phyloP scores from a whole-genome alignment of 2,888 invertebrate genomes.

The Caenorhabditis afra region DNA sequence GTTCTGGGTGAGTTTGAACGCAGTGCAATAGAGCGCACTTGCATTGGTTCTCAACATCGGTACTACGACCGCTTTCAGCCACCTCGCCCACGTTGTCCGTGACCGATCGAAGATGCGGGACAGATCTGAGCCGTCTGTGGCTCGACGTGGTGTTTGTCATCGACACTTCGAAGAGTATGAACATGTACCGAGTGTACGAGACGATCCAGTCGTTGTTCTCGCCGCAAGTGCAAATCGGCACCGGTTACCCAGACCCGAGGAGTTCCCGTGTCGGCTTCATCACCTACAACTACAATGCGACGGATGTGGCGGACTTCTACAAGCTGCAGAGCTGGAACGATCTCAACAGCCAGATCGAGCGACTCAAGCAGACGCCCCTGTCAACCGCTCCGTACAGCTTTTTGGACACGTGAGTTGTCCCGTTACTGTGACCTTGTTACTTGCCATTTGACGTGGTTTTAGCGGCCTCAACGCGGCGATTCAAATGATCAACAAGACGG shows the following conservation, averaged over 20 bases:
- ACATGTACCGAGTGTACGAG: constrained; percentile 22
- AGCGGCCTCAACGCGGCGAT: constrained; percentile 22
- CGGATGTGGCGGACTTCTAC: constrained; percentile 48
- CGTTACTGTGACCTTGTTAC: background rate
- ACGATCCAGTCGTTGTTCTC: constrained; percentile 33
- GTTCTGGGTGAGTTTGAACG: too few species aligned
- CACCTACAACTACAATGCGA: constrained; percentile 45
- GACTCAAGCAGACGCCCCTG: constrained; percentile 23
- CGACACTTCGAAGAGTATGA: constrained; percentile 22
- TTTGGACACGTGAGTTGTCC: constrained; percentile 33
- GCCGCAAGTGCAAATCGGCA: constrained; percentile 31
- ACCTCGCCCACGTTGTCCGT: constrained; percentile 1
- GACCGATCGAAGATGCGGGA: constrained; percentile 29
- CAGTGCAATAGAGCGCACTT: too few species aligned
- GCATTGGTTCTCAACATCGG: too few species aligned
- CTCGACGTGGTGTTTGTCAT: constrained; percentile 46
- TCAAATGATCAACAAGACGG: constrained; percentile 31
- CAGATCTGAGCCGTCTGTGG: constrained; percentile 29
- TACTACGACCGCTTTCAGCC: constrained; percentile 3
- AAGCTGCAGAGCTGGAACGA: constrained; percentile 32
- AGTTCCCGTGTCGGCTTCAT: constrained; percentile 42
- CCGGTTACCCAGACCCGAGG: constrained; percentile 31
- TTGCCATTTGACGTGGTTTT: too few species aligned
- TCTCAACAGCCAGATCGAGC: constrained; percentile 18
- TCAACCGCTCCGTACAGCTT: background rate